Evolutionary conservation across 2,797 vertebrate genomes (phyloP), one percentile per base, ranked within the genome.

Genomic region (Pangasius sanitwongsei): DNA sequence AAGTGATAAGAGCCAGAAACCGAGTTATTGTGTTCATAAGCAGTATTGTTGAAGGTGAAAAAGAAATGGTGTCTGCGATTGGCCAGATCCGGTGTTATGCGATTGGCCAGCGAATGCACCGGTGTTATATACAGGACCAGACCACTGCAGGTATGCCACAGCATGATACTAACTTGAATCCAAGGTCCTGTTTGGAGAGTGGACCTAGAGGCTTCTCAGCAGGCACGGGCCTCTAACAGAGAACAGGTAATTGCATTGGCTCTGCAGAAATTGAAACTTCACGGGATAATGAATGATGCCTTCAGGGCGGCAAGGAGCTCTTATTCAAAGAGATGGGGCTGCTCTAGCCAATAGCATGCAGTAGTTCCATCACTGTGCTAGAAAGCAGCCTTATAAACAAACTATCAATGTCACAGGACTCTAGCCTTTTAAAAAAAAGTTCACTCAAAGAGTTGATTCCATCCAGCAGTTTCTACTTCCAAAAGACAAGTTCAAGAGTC

Each of bases 281-380:
- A 93, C 91, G 85, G 92, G 89, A 87, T 95, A 96, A 96, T 94
- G 93, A 95, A 94, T 91, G 92, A 95, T 92, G 93, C 92, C 94
- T 61, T 83, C 86, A 89, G 20, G 75, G 90, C 91, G 86, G 92
- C 84, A 93, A 91, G 90, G 74, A 82, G 87, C 90, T 90, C 92
- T 92, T 93, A 95, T 94, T 93, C 63, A 77, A 63, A 87, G 75
- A 69, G 83, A 65, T 69, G 87, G 87, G 88, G 83, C 59, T 11
- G n/a, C 65, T 85, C 89, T 12, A 34, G 90, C 87, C 90, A 78
- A 86, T 72, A 87, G 74, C 59, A 83, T 84, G 69, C 83, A 69
- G n/a, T n/a, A 67, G 69, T 44, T 37, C 80, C 65, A 63, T 65
- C 13, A 41, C 37, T 82, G 25, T 23, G 63, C n/a, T 67, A 31